Evolutionary conservation across 2,113 vertebrate species (phyloP), one percentile per base, ranked within the genome.

Genomic region (Pantherophis guttatus): DNA sequence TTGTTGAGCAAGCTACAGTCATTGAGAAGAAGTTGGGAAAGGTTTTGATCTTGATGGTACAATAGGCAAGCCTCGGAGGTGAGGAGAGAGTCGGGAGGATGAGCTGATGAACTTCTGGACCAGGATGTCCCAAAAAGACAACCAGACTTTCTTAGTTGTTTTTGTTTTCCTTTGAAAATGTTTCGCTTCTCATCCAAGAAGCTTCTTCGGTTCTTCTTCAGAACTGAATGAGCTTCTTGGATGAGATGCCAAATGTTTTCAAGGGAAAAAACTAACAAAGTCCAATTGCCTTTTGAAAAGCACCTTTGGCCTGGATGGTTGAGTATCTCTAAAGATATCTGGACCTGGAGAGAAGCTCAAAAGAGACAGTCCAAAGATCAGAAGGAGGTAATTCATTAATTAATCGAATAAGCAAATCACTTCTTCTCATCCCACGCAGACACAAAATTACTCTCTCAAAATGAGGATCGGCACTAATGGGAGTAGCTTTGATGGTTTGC

Each of bases 1-100:
- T n/a, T n/a, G 29, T n/a, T n/a, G 65, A 70, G 0, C 29, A 65
- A 65, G 26, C 62, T 29, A 33, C 65, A 7, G 12, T 0, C 7
- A 17, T 3, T 39, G 70, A 33, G 70, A 19, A 75, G n/a, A 75
- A 39, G 13, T 39, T 39, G 29, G n/a, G 15, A 19, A 39, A 75
- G 15, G 1, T 2, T 75, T 75, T 39, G 1, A 33, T 19, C 2
- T 39, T 1, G n/a, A 1, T 33, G 70, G 70, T 75, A 15, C 29
- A 19, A 15, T 3, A 8, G n/a, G 15, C 0, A 3, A 39, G 5
- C 6, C 2, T 39, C 0, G 2, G n/a, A 75, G n/a, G n/a, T 0
- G 13, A 33, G n/a, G n/a, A 7, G 29, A 7, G n/a, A n/a, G 5
- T 70, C 12, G 29, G n/a, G 12, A 70, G 29, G 29, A 7, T 33